Evolutionary conservation across 2,113 vertebrate species (phyloP).

Genomic region (Gasterosteus aculeatus): DNA sequence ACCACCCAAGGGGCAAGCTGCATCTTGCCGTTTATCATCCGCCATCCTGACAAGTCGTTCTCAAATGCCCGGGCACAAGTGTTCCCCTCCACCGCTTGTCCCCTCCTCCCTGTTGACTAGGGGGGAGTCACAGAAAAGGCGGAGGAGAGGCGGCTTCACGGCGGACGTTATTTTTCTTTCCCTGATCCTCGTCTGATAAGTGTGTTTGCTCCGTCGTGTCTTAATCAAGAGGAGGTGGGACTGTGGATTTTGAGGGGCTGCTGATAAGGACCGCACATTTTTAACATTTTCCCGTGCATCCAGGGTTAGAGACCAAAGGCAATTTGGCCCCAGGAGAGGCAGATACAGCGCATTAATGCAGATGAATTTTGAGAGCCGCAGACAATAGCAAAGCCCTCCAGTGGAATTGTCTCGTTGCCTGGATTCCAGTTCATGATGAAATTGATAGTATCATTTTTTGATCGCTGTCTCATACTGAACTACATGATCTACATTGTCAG

Average conservation of each 20-base stretch:
- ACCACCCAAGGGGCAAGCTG: slow-evolving; percentile 58
- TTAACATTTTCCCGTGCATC: slow-evolving; percentile 51
- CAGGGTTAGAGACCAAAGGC: slow-evolving; percentile 48
- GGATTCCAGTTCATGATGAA: slow-evolving; percentile 11
- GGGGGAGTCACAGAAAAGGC: slow-evolving; percentile 42
- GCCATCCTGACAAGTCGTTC: slow-evolving; percentile 77
- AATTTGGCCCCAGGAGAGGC: slow-evolving; percentile 47
- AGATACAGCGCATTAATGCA: slow-evolving; percentile 61
- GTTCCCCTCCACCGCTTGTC: slow-evolving; percentile 55
- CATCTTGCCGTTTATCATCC: slow-evolving; percentile 66
- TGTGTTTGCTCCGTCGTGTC: slow-evolving; percentile 75
- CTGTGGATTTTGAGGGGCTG: slow-evolving; percentile 43
- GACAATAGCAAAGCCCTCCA: slow-evolving; percentile 25
- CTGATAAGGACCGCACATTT: slow-evolving; percentile 59
- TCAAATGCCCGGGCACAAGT: slow-evolving; percentile 61
- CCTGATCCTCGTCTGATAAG: slow-evolving; percentile 71
- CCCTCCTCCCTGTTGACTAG: slow-evolving; percentile 30
- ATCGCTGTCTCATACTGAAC: neutral
- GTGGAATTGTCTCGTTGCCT: slow-evolving; percentile 30
- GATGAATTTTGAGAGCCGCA: slow-evolving; percentile 54
- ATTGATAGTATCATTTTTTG: neutral
- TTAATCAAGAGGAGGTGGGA: slow-evolving; percentile 71
- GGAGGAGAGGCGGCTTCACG: slow-evolving; percentile 38
- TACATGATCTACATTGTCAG: neutral
- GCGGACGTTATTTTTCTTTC: slow-evolving; percentile 74